Evolutionary conservation across 2,113 vertebrate genomes (phyloP), one percentile per base, ranked within the genome.

Genomic region (Pteronura brasiliensis): DNA sequence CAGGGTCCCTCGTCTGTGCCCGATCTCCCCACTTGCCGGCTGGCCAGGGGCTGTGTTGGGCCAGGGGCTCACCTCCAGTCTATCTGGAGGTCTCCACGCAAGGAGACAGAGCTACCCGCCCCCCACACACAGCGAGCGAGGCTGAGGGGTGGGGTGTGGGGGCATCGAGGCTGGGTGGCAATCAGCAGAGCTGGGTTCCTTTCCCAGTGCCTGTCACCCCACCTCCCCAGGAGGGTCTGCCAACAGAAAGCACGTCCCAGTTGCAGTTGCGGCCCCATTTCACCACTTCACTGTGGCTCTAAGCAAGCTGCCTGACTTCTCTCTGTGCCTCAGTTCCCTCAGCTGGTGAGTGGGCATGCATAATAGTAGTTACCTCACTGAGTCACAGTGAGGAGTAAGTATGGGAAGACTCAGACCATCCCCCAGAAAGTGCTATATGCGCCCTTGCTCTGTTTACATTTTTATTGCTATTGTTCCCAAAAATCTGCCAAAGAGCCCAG

Each of bases 81-180:
- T 86, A 29, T 47, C 4, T 20, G 4, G 74, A 67, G n/a, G 0
- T 49, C 81, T 57, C 55, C 29, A 4, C 1, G 14, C 27, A 57
- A 31, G 39, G 44, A 59, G 52, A 57, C 44, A 6, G 31, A 4
- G 21, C 76, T 23, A 34, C 36, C 34, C 20, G 2, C 2, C 13
- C 7, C 25, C 6, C 36, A 25, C 69, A 6, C 69, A 13, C 2
- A 0, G 4, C 2, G n/a, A 18, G 12, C 52, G 7, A 6, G 42
- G 21, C 21, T 67, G 69, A 65, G 63, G 44, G 31, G 4, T 18
- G 67, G 91, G 89, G 3, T 34, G 0, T 1, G 2, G 7, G 25
- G 39, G 0, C 27, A 31, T 21, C 7, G 20, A 57, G 23, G 59
- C 65, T 5, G 34, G 72, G 49, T 6, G 14, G 8, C 55, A 69